phyloP scores from a whole-genome alignment of 2,888 invertebrate genomes.

The Ischnura elegans region DNA sequence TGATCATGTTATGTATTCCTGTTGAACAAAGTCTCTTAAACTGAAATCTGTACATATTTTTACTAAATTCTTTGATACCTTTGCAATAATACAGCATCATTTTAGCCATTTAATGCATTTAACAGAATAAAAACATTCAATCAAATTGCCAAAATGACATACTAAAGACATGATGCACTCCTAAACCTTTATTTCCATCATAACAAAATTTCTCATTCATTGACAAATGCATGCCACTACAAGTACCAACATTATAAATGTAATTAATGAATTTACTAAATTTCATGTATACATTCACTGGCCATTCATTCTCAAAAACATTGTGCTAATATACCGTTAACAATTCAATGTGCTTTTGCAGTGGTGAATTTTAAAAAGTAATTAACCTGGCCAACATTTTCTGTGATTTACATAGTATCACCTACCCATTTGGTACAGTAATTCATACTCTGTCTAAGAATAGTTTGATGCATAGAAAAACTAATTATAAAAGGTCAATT shows the following conservation, averaged over 20 bases:
- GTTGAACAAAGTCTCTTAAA: not conserved
- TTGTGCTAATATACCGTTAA: slow-evolving; percentile 29
- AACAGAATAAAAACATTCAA: not conserved
- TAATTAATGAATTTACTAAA: slow-evolving; percentile 9
- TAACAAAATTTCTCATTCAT: slow-evolving; percentile 39
- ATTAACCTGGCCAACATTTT: slow-evolving; percentile 13
- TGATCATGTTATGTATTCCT: not conserved
- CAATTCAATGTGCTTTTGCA: not conserved
- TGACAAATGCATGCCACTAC: slow-evolving; percentile 20
- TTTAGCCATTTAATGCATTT: not conserved
- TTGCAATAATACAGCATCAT: not conserved
- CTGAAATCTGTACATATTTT: slow-evolving; percentile 21
- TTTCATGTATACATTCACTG: slow-evolving; percentile 4
- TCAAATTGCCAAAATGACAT: slow-evolving; percentile 26
- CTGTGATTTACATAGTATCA: slow-evolving; percentile 17
- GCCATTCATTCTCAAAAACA: slow-evolving; percentile 33
- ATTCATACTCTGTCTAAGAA: not conserved
- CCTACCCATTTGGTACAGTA: not conserved
- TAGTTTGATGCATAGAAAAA: not conserved
- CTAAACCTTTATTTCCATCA: slow-evolving; percentile 33
- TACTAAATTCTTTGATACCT: not conserved
- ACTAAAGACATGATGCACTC: slow-evolving; percentile 12
- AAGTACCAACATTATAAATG: slow-evolving; percentile 32
- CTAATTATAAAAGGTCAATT: not conserved
- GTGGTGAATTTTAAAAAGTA: slow-evolving; percentile 54